These are phyloP conservation scores for Oncorhynchus mykiss DNA, from an alignment of 2,113 vertebrate genomes.

Conservation along the genomic window DNA sequence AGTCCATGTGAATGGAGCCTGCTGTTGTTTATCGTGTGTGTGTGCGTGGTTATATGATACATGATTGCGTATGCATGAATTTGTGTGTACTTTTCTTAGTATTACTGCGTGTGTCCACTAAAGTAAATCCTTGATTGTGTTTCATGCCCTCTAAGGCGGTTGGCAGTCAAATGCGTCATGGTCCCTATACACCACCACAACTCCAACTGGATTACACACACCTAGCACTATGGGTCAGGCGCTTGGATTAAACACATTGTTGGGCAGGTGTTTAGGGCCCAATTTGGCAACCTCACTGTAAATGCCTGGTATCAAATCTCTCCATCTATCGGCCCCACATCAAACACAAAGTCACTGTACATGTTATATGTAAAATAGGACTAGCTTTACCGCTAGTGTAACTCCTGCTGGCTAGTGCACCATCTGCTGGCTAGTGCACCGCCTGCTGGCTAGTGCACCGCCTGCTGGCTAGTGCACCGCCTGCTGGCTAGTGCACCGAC, in stretches of 20 bases:
- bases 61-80: background rate
- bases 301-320: background rate
- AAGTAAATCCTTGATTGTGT: constrained; percentile 20
- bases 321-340: background rate
- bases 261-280: background rate
- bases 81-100: too few relatives aligned
- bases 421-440: background rate
- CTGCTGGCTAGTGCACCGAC: background rate
- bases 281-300: background rate
- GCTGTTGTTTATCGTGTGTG: too few relatives aligned
- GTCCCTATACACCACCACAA: constrained; percentile 7
- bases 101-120: background rate
- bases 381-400: background rate
- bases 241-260: background rate
- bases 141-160: constrained; percentile 29
- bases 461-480: background rate
- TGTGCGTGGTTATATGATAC: too few relatives aligned
- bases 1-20: background rate
- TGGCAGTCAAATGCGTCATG: constrained; percentile 18
- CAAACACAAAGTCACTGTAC: background rate
- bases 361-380: background rate
- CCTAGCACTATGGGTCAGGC: background rate
- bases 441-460: background rate
- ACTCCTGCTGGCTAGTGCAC: background rate
- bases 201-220: constrained; percentile 15